A percentile compares a stretch with the other conserved stretches of the same genome.
Conservation (phyloP, 2,113 vertebrate genomes). For the Oncorhynchus nerka region DNA sequence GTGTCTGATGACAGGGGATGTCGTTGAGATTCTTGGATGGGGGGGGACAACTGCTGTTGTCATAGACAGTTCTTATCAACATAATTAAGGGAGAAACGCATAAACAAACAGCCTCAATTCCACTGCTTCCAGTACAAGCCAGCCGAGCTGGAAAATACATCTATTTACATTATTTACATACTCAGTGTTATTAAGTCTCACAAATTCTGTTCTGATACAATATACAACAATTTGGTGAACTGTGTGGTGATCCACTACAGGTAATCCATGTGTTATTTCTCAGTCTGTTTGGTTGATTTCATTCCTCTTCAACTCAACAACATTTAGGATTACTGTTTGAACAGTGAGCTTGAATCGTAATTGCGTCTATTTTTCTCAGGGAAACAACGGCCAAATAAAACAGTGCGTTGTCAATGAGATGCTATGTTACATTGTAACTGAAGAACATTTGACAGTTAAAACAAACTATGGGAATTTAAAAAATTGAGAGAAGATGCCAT, state of each 20-base stretch:
- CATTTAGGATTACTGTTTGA: slow-evolving; percentile 1
- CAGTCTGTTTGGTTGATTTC: background rate
- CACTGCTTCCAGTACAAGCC: background rate
- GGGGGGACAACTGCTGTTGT: background rate
- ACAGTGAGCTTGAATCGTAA: background rate
- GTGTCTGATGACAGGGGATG: slow-evolving; percentile 23
- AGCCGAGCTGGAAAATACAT: background rate
- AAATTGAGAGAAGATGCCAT: no score
- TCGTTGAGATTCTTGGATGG: slow-evolving; percentile 1
- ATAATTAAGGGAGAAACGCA: background rate
- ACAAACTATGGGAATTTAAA: no score
- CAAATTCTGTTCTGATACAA: background rate
- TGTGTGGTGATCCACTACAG: background rate
- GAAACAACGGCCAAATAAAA: no score
- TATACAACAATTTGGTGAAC: background rate
- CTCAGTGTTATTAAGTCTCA: background rate
- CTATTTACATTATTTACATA: background rate
- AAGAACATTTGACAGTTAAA: no score
- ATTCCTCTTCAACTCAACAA: background rate
- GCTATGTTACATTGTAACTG: no score
- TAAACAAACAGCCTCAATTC: slow-evolving; percentile 2
- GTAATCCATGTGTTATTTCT: background rate
- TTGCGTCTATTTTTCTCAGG: no score
- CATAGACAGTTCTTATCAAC: slow-evolving; percentile 11
- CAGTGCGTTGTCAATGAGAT: no score